Evolutionary conservation across 2,888 invertebrate genomes (phyloP).

Genomic region (Cordilura impudica): DNA sequence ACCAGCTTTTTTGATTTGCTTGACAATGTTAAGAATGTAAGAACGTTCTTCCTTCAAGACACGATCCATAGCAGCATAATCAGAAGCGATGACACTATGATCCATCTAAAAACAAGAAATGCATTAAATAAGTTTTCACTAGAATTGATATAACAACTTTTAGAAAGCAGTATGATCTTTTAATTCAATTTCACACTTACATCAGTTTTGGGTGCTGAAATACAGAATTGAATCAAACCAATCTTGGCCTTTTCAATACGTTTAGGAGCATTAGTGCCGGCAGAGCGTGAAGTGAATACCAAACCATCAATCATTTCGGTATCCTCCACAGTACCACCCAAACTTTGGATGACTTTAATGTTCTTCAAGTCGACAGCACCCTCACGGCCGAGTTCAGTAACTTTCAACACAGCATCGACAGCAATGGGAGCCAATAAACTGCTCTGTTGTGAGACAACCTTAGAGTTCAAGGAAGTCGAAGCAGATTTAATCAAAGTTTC

Average conservation of each 20-base stretch:
- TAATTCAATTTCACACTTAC: conserved; percentile 79
- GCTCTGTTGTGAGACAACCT: conserved; percentile 99
- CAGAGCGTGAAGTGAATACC: conserved; percentile 92
- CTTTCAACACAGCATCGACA: conserved; percentile 95
- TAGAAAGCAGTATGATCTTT: background rate
- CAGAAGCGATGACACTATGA: conserved; percentile 96
- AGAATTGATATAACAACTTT: background rate
- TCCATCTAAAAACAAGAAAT: conserved; percentile 84
- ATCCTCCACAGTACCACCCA: conserved; percentile 98
- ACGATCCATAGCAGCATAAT: conserved; percentile 99
- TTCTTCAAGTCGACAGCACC: conserved; percentile 93
- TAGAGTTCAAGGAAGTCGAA: conserved; percentile 98
- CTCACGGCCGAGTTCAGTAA: conserved; percentile 81
- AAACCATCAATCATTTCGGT: conserved; percentile 97
- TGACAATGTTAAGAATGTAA: conserved; percentile 98
- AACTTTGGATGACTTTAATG: conserved; percentile 96
- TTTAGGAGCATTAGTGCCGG: conserved; percentile 94
- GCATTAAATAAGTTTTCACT: background rate
- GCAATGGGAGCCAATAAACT: conserved; percentile 97
- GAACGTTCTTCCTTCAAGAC: conserved; percentile 97
- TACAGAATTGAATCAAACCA: conserved; percentile 99
- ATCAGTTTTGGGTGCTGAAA: conserved; percentile 99
- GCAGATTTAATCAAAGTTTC: conserved; percentile 95
- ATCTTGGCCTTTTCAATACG: conserved; percentile 98
- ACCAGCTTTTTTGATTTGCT: conserved; percentile 98